phyloP scores from a whole-genome alignment of 1,140 invertebrate genomes.

The Zaprionus camerounensis region DNA sequence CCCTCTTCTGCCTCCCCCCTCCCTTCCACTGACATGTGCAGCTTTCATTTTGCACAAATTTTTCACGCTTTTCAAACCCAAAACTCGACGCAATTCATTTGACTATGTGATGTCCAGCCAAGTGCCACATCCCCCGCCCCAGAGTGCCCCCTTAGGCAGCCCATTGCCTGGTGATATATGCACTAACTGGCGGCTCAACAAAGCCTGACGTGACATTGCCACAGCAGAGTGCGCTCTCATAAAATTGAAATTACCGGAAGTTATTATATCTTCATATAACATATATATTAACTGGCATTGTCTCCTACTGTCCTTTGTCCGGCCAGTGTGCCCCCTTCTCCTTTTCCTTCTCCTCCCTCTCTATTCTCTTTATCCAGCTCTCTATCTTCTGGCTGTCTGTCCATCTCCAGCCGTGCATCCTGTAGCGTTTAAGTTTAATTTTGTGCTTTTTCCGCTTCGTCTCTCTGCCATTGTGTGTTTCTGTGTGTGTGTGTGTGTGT shows the following conservation, averaged over 20 bases:
- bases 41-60: constrained; percentile 63
- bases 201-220: constrained; percentile 64
- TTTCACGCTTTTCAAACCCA: constrained; percentile 80
- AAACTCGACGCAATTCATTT: constrained; percentile 76
- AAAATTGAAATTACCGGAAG: constrained; percentile 82
- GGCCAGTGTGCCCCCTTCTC: not conserved
- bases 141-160: constrained; percentile 1
- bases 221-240: constrained; percentile 46
- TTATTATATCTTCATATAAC: constrained; percentile 80
- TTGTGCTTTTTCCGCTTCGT: constrained; percentile 83
- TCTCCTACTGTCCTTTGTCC: constrained; percentile 66
- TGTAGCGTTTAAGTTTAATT: constrained; percentile 84
- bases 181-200: constrained; percentile 47
- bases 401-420: constrained; percentile 76
- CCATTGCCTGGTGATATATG: constrained; percentile 57
- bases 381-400: not conserved
- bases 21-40: constrained; percentile 61
- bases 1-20: not conserved
- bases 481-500: constrained; percentile 32
- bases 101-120: constrained; percentile 71
- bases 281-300: constrained; percentile 71
- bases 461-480: constrained; percentile 76
- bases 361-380: not conserved
- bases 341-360: not conserved
- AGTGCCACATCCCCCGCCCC: not conserved